Base-by-base conservation (phyloP, 53 echinoderm and acorn worm species). In the Apostichopus leukothele region DNA sequence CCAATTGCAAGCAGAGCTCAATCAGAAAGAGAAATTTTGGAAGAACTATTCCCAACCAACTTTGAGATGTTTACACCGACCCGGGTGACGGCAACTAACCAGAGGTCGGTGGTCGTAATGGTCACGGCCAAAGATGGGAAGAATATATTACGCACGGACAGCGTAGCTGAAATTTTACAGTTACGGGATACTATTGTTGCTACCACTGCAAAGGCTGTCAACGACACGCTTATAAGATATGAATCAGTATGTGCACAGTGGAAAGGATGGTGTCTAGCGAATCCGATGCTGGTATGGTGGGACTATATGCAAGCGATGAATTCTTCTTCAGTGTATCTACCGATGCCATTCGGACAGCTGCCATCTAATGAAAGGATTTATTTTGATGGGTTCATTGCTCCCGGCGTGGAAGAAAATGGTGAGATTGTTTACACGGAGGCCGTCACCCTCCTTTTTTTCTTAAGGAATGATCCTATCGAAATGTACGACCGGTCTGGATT, bases 1-100 rank as follows among this genome's bases (percentile, higher is more conserved):
- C 98, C 98, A 0, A 90, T 88, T 8, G 20, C 75, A 7, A 95
- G 98, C 87, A 81, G 88, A 20, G 98, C 95, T n/a, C 86, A 88
- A 12, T 88, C 92, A n/a, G 98, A 97, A 21, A 59, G 81, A 0
- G 83, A 73, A 3, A 10, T 67, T 22, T 75, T 94, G 22, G 52
- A 81, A 6, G 57, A 84, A 9, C 84, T 90, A 7, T 97, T 92
- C 50, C 98, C 98, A 6, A 80, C 91, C 5, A 77, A 97, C 78
- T 92, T 93, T 60, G 89, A 94, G n/a, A 84, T 84, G 12, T 93
- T 90, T 73, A 85, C 88, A 7, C 87, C 86, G 14, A 84, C 84
- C 63, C 87, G 95, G 1, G 52, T 89, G n/a, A 81, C 92, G 57
- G 92, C 91, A 5, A 89, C 88, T 0, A 4, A 51, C 6, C 95